Base-by-base conservation (phyloP, 2,797 vertebrate genomes). In the Acestrorhynchus altus region DNA sequence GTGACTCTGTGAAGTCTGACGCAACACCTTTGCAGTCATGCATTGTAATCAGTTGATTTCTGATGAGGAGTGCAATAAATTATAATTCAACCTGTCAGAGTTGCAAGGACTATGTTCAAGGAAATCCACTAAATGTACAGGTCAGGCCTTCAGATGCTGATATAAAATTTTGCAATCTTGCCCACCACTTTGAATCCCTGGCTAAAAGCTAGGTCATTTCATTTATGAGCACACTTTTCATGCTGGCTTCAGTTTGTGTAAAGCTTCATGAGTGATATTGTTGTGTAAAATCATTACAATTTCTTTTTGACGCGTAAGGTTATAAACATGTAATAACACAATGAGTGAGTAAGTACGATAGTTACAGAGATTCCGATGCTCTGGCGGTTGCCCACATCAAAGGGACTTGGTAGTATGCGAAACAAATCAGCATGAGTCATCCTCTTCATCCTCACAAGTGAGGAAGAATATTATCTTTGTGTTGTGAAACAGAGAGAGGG, bases 351-450 rank as follows among this genome's bases (percentile, higher is more conserved):
- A 81, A 89, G 88, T 87, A 75, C 24, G 10, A 59, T 72, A 70
- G 74, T 86, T 86, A 85, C 85, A 81, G 83, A 85, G 81, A 87
- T 79, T 76, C 80, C 28, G 72, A 56, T 7, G 40, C 63, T 56
- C 35, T 63, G 49, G 73, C 80, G 68, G 46, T 83, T 85, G 81
- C 83, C 92, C 92, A 93, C 93, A 93, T 93, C 90, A 94, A 94
- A 93, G 86, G 47, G 16, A 72, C 77, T 61, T 49, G n/a, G 72
- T 87, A 85, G 73, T 82, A 35, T 88, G 76, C 87, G 76, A 86
- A 88, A 90, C 90, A 90, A 83, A 60, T 81, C 76, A 76, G 89
- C 85, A 90, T 93, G 91, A 93, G 80, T 93, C 91, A 91, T 87
- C 82, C 22, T 72, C 51, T 31, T 66, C 79, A 44, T 67, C 64